These are phyloP conservation scores for Centropristis striata DNA, from an alignment of 2,113 vertebrate species.

Conservation along the genomic window DNA sequence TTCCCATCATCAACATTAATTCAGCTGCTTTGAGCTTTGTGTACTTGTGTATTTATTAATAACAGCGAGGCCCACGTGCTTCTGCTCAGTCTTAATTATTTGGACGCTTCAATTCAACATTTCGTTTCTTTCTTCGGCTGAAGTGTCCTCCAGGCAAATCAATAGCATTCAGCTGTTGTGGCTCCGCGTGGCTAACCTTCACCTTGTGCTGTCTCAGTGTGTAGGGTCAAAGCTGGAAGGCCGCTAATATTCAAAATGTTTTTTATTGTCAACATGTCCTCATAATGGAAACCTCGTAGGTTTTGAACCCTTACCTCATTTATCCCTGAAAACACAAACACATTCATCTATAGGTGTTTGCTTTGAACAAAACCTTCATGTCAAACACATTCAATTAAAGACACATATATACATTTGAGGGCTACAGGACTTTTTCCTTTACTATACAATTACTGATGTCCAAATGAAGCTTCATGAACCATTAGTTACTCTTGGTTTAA, in stretches of 20 bases:
- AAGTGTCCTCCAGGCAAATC: constrained; percentile 13
- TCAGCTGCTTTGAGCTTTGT: constrained; percentile 51
- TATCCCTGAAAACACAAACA: no score
- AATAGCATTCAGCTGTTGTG: constrained; percentile 4
- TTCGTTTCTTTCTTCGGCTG: constrained; percentile 15
- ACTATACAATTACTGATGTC: no score
- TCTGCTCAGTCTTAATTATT: constrained; percentile 29
- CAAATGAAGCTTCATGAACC: no score
- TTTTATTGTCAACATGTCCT: background rate
- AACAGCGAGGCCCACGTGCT: background rate
- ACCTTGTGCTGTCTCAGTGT: background rate
- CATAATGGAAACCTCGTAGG: no score
- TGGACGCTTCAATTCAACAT: constrained; percentile 29
- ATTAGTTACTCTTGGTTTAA: no score
- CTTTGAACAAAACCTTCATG: background rate
- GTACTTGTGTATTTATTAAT: constrained; percentile 52
- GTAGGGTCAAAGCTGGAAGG: background rate
- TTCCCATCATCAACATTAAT: constrained; percentile 50
- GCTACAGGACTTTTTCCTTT: background rate
- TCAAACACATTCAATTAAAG: background rate
- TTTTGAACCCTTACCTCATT: no score
- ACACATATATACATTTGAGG: background rate
- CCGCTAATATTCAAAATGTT: no score
- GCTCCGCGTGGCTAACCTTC: background rate
- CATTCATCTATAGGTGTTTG: background rate